Evolutionary conservation across 30 jellyfish, hydroid and myxozoan genomes (phyloP).

Genomic region (Turritopsis dohrnii): DNA sequence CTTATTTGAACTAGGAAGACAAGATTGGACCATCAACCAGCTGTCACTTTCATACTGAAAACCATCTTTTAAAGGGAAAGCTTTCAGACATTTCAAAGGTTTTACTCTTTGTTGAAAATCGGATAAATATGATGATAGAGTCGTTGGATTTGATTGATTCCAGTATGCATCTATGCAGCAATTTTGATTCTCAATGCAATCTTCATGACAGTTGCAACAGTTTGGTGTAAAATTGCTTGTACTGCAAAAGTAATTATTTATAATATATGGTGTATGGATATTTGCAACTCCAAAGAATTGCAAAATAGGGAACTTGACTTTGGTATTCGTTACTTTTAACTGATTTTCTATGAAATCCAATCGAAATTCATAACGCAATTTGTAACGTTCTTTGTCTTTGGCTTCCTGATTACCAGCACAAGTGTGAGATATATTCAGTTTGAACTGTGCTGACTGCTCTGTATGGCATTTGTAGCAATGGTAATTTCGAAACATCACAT

Average conservation of each 20-base stretch:
- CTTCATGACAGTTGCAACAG: background rate
- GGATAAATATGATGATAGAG: background rate
- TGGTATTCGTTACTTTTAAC: background rate
- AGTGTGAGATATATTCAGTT: background rate
- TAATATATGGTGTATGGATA: background rate
- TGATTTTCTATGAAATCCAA: background rate
- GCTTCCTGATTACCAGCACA: background rate
- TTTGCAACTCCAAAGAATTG: background rate
- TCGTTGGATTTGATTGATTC: background rate
- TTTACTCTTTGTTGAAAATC: background rate
- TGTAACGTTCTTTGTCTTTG: background rate
- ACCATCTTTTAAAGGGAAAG: background rate
- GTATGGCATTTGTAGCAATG: background rate
- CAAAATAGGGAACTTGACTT: background rate
- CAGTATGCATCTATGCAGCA: background rate
- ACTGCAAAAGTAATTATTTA: background rate
- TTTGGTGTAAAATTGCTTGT: background rate
- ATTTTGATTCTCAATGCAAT: background rate
- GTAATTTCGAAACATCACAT: background rate
- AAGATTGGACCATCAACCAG: background rate
- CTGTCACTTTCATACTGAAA: background rate
- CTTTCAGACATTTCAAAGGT: background rate
- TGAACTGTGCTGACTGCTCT: background rate
- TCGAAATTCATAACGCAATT: background rate
- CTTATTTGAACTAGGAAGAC: conserved; percentile 10